phyloP scores from a whole-genome alignment of 2,888 invertebrate genomes.

The Trichacis sp. region DNA sequence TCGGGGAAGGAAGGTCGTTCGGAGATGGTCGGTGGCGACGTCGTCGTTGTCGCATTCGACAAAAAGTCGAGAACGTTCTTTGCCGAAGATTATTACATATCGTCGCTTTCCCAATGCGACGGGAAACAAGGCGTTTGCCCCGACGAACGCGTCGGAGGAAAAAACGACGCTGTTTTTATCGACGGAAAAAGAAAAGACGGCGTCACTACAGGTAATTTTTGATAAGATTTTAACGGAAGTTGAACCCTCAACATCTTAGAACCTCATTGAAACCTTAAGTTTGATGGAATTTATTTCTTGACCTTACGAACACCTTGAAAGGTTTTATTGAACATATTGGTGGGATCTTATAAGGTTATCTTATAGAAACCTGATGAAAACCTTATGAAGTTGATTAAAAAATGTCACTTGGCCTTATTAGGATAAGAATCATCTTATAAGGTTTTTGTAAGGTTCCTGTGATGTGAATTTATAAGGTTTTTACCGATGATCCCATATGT shows the following conservation, averaged over 20 bases:
- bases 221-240: not conserved
- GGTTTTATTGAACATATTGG: no score
- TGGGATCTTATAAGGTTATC: no score
- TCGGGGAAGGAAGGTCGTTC: slow-evolving; percentile 82
- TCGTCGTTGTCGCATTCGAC: slow-evolving; percentile 84
- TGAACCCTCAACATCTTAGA: not conserved
- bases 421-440: no score
- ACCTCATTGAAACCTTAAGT: no score
- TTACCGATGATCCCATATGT: no score
- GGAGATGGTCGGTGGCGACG: slow-evolving; percentile 86
- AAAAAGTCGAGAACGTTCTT: slow-evolving; percentile 74
- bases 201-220: slow-evolving; percentile 74
- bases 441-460: no score
- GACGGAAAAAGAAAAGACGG: slow-evolving; percentile 83
- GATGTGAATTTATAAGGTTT: no score
- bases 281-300: no score
- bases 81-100: slow-evolving; percentile 88
- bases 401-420: no score
- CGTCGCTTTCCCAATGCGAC: slow-evolving; percentile 84
- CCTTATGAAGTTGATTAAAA: no score
- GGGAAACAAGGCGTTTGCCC: slow-evolving; percentile 88
- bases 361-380: no score
- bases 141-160: slow-evolving; percentile 83
- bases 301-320: no score
- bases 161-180: slow-evolving; percentile 81